Conservation (phyloP, 2,888 invertebrate genomes). For the Leptothorax acervorum region DNA sequence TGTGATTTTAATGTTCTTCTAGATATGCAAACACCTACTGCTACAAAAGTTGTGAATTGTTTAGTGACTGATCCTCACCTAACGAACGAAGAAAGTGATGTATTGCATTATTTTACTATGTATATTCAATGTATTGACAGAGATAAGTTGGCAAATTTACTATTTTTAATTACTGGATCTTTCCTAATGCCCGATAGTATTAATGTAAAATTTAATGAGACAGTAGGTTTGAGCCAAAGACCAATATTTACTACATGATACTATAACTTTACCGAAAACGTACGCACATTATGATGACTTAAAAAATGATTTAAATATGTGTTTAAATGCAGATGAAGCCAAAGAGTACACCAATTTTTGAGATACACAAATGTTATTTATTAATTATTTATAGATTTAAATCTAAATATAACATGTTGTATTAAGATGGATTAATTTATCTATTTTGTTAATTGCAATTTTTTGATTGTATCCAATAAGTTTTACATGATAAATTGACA, state of each 20-base stretch:
- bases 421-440: not conserved
- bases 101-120: slow-evolving; percentile 20
- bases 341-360: not conserved
- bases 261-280: not conserved
- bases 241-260: slow-evolving; percentile 14
- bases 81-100: slow-evolving; percentile 10
- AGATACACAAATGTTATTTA: not conserved
- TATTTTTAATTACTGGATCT: slow-evolving; percentile 20
- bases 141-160: not conserved
- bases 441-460: not conserved
- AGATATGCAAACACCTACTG: slow-evolving; percentile 5
- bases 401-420: not conserved
- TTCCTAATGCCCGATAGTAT: not conserved
- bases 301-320: slow-evolving; percentile 4
- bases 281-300: slow-evolving; percentile 4
- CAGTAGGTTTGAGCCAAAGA: slow-evolving; percentile 9
- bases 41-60: not conserved
- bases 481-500: not conserved
- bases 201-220: slow-evolving; percentile 11
- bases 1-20: slow-evolving; percentile 13
- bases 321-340: not conserved
- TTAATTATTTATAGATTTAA: not conserved
- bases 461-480: not conserved
- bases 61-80: not conserved
- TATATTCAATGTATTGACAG: slow-evolving; percentile 26